Percentiles rank a stretch among this genome's conserved stretches.
phyloP scores from a whole-genome alignment of 1,140 invertebrate genomes.

The Physella acuta region DNA sequence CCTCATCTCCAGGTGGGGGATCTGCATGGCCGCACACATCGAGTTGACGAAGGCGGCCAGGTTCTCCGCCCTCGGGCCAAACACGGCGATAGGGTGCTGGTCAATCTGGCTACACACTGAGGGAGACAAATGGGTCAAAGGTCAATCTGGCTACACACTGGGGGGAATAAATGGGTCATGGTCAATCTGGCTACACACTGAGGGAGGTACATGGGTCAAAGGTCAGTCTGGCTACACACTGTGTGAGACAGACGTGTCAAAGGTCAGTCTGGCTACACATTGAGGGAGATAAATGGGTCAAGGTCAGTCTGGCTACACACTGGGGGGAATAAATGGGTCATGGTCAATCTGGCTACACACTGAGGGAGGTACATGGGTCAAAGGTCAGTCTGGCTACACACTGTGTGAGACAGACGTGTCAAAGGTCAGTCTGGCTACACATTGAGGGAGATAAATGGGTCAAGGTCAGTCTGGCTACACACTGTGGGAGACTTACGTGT shows the following conservation, averaged over 20 bases:
- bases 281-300: constrained; percentile 56
- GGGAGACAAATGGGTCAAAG: constrained; percentile 6
- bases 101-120: constrained; percentile 85
- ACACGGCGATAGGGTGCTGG: constrained; percentile 82
- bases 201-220: constrained; percentile 1
- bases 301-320: no score
- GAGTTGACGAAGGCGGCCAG: constrained; percentile 84
- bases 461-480: no score
- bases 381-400: no score
- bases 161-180: no score
- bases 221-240: no score
- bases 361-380: constrained; percentile 56
- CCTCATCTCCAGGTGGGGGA: constrained; percentile 83
- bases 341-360: constrained; percentile 83
- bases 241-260: no score
- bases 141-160: no score
- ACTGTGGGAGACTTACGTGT: no score
- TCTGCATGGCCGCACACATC: constrained; percentile 82
- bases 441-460: constrained; percentile 65
- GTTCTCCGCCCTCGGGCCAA: constrained; percentile 81
- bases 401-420: no score
- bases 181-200: constrained; percentile 85
- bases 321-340: no score
- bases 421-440: constrained; percentile 79
- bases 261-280: constrained; percentile 83